phyloP scores from a whole-genome alignment of 2,113 vertebrate species.

The Tor tambroides region DNA sequence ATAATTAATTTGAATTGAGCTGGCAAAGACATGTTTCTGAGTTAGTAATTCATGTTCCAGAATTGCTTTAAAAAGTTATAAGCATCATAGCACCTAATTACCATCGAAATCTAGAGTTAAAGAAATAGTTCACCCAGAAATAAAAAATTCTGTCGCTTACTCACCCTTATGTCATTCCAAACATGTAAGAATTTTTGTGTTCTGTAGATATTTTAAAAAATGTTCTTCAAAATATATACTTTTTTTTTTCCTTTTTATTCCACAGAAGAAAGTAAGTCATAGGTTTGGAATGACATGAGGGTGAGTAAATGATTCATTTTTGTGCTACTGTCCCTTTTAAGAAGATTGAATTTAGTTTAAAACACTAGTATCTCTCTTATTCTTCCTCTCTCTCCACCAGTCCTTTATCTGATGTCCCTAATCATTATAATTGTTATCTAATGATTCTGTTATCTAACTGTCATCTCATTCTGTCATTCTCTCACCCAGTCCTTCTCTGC shows the following conservation, averaged over 20 bases:
- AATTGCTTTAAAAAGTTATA: neutral
- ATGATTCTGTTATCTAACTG: constrained; percentile 29
- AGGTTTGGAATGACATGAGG: neutral
- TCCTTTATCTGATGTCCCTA: neutral
- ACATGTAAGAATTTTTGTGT: too few relatives aligned
- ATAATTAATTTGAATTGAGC: neutral
- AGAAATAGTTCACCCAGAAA: too few relatives aligned
- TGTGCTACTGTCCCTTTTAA: neutral
- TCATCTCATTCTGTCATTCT: constrained; percentile 12
- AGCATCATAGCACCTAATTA: too few relatives aligned
- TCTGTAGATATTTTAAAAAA: too few relatives aligned
- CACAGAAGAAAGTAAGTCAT: neutral
- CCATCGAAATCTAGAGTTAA: too few relatives aligned
- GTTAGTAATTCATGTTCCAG: neutral
- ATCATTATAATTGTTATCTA: constrained; percentile 33
- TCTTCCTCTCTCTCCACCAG: neutral
- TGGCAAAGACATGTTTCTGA: neutral
- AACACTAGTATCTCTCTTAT: neutral
- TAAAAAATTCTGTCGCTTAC: too few relatives aligned
- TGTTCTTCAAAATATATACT: neutral
- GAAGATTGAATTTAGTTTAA: neutral
- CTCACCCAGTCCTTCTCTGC: neutral
- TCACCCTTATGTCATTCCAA: too few relatives aligned
- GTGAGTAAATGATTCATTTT: neutral
- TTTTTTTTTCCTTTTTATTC: neutral